These are phyloP conservation scores for Heliconius himera DNA, from an alignment of 1,140 invertebrate species.

Conservation along the genomic window DNA sequence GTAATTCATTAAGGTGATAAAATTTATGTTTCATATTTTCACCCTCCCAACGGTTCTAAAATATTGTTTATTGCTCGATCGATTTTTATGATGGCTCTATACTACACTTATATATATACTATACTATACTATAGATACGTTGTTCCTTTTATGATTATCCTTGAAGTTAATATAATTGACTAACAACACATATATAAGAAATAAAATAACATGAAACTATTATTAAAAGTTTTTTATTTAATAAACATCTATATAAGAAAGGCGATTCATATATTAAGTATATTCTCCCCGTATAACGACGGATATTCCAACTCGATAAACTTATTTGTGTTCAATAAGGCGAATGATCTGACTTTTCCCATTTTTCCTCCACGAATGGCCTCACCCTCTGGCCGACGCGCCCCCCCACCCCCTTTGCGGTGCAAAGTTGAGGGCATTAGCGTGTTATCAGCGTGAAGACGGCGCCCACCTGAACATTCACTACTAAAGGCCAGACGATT, in stretches of 20 bases:
- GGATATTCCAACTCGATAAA: slow-evolving; percentile 72
- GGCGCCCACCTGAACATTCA: slow-evolving; percentile 72
- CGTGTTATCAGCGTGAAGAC: slow-evolving; percentile 81
- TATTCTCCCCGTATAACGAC: slow-evolving; percentile 39
- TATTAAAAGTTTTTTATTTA: not conserved
- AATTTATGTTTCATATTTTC: slow-evolving; percentile 47
- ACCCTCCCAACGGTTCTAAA: slow-evolving; percentile 25
- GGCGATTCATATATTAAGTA: slow-evolving; percentile 22
- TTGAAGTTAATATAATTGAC: not conserved
- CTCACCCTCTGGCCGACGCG: slow-evolving; percentile 44
- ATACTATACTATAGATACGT: not conserved
- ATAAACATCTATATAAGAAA: not conserved
- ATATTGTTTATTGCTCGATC: slow-evolving; percentile 9
- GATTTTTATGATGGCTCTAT: not conserved
- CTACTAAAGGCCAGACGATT: slow-evolving; percentile 40
- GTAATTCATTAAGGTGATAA: slow-evolving; percentile 48
- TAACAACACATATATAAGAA: not conserved
- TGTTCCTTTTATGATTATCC: not conserved
- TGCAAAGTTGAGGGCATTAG: slow-evolving; percentile 83
- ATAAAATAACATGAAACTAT: not conserved
- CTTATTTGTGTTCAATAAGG: slow-evolving; percentile 79
- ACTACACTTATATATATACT: too few species aligned
- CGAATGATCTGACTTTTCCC: slow-evolving; percentile 77
- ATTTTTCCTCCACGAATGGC: slow-evolving; percentile 71
- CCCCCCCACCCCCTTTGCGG: slow-evolving; percentile 65